A percentile compares a stretch with the other conserved stretches of the same genome.
phyloP scores from a whole-genome alignment of 2,113 vertebrate species.

The Salminus brasiliensis region DNA sequence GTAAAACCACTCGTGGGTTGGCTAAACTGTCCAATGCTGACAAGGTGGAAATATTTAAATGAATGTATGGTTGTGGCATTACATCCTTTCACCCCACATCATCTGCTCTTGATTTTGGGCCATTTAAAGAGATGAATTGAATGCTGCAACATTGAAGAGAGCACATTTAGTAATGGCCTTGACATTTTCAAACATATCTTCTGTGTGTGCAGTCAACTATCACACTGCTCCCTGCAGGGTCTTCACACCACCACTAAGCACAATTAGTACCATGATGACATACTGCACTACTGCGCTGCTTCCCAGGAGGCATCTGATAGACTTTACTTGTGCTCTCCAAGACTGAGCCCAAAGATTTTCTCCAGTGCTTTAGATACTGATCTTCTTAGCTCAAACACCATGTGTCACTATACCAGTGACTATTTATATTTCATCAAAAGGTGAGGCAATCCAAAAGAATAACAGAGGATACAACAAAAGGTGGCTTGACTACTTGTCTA shows the following conservation, averaged over 20 bases:
- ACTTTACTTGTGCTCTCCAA: not conserved
- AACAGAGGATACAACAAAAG: not conserved
- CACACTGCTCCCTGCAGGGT: slow-evolving; percentile 13
- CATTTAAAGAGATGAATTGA: not conserved
- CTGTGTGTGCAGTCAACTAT: slow-evolving; percentile 38
- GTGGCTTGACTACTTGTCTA: not conserved
- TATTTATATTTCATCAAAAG: not conserved
- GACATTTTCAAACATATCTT: slow-evolving; percentile 49
- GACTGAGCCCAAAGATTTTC: slow-evolving; percentile 1
- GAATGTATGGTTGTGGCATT: too few relatives aligned
- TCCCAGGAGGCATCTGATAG: not conserved
- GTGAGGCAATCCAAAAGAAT: not conserved
- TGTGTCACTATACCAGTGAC: not conserved
- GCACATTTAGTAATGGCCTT: slow-evolving; percentile 24
- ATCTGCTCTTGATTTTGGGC: not conserved
- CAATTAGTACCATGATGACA: slow-evolving; percentile 45
- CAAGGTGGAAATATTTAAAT: too few relatives aligned
- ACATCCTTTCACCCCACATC: too few relatives aligned
- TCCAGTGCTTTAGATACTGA: not conserved
- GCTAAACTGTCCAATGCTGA: too few relatives aligned
- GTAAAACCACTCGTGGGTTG: too few relatives aligned
- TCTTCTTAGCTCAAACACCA: slow-evolving; percentile 6
- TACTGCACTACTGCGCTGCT: slow-evolving; percentile 15
- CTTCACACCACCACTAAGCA: slow-evolving; percentile 14
- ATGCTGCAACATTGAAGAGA: not conserved